Evolutionary conservation across 2,113 vertebrate species (phyloP).

Genomic region (Colossoma macropomum): DNA sequence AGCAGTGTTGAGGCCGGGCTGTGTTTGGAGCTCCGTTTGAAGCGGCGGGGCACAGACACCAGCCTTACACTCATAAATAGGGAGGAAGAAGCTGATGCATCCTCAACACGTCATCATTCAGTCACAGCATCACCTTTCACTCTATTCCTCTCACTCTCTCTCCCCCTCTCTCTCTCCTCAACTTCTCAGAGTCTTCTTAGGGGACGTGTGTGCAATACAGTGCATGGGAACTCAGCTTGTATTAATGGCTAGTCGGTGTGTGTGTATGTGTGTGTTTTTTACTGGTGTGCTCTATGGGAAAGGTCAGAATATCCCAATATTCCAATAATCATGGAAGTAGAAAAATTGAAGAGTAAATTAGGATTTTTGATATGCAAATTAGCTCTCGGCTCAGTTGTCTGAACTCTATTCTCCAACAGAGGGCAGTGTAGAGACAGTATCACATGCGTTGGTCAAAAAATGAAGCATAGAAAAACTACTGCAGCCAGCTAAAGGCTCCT

Average conservation of each 20-base stretch:
- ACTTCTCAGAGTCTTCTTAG: slow-evolving; percentile 33
- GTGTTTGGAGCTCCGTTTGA: slow-evolving; percentile 3
- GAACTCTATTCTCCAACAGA: too few relatives aligned
- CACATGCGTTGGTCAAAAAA: too few relatives aligned
- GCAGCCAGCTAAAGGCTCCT: too few relatives aligned
- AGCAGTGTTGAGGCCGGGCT: slow-evolving; percentile 3
- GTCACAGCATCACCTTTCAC: background rate
- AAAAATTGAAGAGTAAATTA: too few relatives aligned
- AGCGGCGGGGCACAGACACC: slow-evolving; percentile 12
- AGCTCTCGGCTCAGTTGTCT: too few relatives aligned
- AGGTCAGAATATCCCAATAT: too few relatives aligned
- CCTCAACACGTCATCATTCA: background rate
- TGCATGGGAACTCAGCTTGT: slow-evolving; percentile 51
- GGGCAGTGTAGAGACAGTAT: too few relatives aligned
- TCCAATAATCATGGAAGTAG: too few relatives aligned
- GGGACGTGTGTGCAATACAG: slow-evolving; percentile 62
- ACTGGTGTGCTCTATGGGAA: too few relatives aligned
- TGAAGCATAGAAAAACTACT: too few relatives aligned
- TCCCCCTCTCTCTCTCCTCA: background rate
- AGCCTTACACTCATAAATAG: slow-evolving; percentile 32
- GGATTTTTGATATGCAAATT: too few relatives aligned
- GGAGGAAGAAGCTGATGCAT: slow-evolving; percentile 29
- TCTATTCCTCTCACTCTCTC: slow-evolving; percentile 1
- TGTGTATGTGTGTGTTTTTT: slow-evolving; percentile 30
- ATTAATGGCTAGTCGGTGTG: slow-evolving; percentile 32